A percentile compares a stretch with the other conserved stretches of the same genome.
Conservation (phyloP, 2,113 vertebrate species). For the Larimichthys crocea region DNA sequence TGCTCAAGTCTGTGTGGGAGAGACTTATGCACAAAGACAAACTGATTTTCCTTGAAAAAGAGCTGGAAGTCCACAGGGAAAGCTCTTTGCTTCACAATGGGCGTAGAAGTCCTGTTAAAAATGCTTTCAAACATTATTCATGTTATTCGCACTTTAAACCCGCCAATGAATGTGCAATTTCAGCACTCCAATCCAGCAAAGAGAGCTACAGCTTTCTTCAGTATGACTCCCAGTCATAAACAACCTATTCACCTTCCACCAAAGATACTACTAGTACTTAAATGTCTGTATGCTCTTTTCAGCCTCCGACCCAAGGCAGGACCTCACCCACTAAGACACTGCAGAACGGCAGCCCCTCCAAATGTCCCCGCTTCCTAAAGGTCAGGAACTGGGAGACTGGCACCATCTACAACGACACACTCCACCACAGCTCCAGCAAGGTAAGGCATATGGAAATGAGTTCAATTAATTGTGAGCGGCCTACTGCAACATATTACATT, state of each 20-base stretch:
- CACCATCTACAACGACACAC: slow-evolving; percentile 87
- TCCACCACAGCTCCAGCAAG: slow-evolving; percentile 90
- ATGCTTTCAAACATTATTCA: slow-evolving; percentile 1
- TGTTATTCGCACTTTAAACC: not conserved
- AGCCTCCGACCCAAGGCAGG: slow-evolving; percentile 79
- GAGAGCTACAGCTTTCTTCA: not conserved
- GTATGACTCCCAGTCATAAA: slow-evolving; percentile 18
- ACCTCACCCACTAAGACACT: slow-evolving; percentile 87
- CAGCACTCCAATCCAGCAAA: slow-evolving; percentile 2
- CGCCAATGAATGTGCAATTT: slow-evolving; percentile 8
- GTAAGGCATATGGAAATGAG: slow-evolving; percentile 78
- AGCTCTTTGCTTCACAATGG: not conserved
- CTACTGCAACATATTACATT: not conserved
- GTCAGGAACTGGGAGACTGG: slow-evolving; percentile 97
- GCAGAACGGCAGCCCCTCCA: slow-evolving; percentile 92
- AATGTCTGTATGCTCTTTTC: slow-evolving; percentile 51
- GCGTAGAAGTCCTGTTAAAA: not conserved
- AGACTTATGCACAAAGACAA: slow-evolving; percentile 7
- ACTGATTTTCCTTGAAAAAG: not conserved
- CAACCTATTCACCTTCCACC: not conserved
- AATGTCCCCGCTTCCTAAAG: slow-evolving; percentile 94
- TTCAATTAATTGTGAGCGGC: not conserved
- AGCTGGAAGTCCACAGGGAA: not conserved
- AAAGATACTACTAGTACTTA: slow-evolving; percentile 9
- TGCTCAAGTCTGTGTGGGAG: not conserved